A percentile compares a stretch with the other conserved stretches of the same genome.
Evolutionary conservation across 2,113 vertebrate species (phyloP).

Genomic region (Anseranas semipalmata): DNA sequence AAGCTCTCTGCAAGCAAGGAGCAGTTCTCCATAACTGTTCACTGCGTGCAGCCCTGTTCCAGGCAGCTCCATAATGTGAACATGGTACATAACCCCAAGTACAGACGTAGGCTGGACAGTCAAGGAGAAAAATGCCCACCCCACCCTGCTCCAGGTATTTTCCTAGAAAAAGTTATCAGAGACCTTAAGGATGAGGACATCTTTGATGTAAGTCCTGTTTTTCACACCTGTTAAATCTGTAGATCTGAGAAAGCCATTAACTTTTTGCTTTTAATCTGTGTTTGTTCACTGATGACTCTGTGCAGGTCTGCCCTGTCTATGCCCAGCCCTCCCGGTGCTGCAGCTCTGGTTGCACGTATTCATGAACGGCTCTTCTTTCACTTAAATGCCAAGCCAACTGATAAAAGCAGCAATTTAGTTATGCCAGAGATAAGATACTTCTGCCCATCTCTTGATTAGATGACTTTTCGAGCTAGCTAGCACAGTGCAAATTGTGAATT

Average conservation of each 20-base stretch:
- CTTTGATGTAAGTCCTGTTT: neutral
- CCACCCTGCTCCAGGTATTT: neutral
- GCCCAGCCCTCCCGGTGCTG: accelerated
- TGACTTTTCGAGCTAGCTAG: neutral
- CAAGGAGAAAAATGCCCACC: neutral
- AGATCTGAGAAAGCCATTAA: neutral
- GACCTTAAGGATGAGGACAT: neutral
- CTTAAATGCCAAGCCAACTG: neutral
- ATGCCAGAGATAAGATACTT: neutral
- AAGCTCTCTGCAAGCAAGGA: neutral
- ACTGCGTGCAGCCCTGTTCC: neutral
- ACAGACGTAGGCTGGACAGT: neutral
- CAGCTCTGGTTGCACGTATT: accelerated
- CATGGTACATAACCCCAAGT: accelerated
- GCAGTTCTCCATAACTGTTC: neutral
- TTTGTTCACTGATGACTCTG: neutral
- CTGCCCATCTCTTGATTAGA: neutral
- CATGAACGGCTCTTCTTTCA: neutral
- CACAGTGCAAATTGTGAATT: neutral
- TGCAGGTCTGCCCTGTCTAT: neutral
- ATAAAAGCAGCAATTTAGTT: neutral
- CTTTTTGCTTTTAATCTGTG: neutral
- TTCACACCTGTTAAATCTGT: neutral
- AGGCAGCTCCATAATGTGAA: neutral
- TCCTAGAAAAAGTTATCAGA: neutral